phyloP scores from a whole-genome alignment of 2,888 invertebrate genomes.

The Listrodromus nycthemerus region DNA sequence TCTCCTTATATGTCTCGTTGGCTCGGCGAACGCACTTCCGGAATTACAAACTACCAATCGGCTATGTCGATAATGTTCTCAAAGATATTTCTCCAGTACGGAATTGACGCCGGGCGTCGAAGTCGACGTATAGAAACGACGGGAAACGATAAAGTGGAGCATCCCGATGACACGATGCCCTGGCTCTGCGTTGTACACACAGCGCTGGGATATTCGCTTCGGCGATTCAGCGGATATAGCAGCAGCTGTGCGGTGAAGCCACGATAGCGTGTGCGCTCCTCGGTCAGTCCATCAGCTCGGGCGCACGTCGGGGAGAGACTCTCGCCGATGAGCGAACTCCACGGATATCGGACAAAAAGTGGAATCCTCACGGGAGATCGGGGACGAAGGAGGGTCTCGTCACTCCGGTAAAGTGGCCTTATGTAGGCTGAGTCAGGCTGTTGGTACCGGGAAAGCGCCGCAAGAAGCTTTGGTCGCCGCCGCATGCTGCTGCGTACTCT shows the following conservation, averaged over 20 bases:
- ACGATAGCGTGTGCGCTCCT: conserved; percentile 63
- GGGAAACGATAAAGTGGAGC: conserved; percentile 75
- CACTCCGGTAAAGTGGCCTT: conserved; percentile 77
- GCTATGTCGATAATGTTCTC: conserved; percentile 20
- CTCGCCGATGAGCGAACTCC: conserved; percentile 49
- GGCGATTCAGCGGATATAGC: neutral
- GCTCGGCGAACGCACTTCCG: conserved; percentile 29
- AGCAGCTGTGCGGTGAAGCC: conserved; percentile 9
- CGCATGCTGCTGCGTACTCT: conserved; percentile 44
- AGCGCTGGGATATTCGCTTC: neutral
- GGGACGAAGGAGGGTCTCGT: conserved; percentile 67
- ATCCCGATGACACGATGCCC: conserved; percentile 67
- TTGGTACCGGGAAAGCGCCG: conserved; percentile 77
- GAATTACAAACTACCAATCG: conserved; percentile 40
- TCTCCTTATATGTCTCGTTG: conserved; percentile 38
- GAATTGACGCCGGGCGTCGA: conserved; percentile 8
- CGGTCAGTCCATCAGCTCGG: conserved; percentile 59
- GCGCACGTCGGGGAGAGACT: conserved; percentile 43
- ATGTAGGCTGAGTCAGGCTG: conserved; percentile 79
- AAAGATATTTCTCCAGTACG: neutral
- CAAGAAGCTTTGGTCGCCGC: conserved; percentile 73
- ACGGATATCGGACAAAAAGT: conserved; percentile 77
- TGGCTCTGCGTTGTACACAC: conserved; percentile 32
- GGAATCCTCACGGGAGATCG: conserved; percentile 72
- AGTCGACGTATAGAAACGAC: conserved; percentile 32